phyloP scores from a whole-genome alignment of 2,113 vertebrate genomes.

The Oreotragus oreotragus region DNA sequence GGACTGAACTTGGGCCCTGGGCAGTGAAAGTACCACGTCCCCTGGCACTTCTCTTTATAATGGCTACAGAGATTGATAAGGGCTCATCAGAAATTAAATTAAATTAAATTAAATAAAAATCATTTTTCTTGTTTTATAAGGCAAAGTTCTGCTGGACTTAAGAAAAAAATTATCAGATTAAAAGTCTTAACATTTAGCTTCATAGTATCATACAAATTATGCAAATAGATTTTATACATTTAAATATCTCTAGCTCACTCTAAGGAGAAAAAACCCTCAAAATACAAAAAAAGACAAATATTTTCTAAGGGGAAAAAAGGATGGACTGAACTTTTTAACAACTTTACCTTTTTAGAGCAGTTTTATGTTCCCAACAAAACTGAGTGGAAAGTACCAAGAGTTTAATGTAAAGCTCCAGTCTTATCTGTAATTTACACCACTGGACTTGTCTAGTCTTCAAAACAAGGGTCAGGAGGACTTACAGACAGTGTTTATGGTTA shows the following conservation, averaged over 20 bases:
- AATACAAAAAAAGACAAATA: background rate
- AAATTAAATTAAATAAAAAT: too few species aligned
- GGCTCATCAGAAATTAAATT: background rate
- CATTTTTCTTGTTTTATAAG: constrained; percentile 13
- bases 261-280: background rate
- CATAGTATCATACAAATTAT: background rate
- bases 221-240: background rate
- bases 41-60: background rate
- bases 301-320: background rate
- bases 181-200: background rate
- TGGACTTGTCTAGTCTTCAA: background rate
- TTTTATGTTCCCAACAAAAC: background rate
- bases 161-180: background rate
- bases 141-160: background rate
- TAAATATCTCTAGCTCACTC: background rate
- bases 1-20: background rate
- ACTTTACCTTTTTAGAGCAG: background rate
- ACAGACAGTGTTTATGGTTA: background rate
- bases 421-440: background rate
- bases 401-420: background rate
- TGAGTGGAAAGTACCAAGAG: background rate
- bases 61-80: background rate
- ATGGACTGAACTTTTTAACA: background rate
- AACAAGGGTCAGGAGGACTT: background rate
- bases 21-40: background rate